These are phyloP conservation scores for Rapana venosa DNA, from an alignment of 2,888 invertebrate genomes.

Conservation along the genomic window DNA sequence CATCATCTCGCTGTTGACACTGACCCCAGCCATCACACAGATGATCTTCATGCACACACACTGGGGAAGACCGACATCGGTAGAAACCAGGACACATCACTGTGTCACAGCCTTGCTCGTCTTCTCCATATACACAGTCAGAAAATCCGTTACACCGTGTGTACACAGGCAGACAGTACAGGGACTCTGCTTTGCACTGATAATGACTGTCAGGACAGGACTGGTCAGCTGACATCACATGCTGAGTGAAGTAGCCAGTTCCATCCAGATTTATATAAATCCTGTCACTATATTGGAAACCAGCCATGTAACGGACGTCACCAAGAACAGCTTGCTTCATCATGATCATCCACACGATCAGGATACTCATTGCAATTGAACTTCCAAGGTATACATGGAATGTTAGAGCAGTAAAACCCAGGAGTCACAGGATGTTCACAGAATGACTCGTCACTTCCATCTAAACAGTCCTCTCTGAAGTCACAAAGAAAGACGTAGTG, in stretches of 20 bases:
- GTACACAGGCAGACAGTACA: background rate
- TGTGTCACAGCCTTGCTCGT: constrained; percentile 1
- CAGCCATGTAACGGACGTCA: background rate
- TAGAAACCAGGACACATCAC: background rate
- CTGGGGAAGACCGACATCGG: background rate
- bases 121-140: background rate
- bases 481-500: background rate
- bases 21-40: constrained; percentile 8
- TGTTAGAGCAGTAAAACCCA: background rate
- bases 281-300: background rate
- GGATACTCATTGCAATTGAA: background rate
- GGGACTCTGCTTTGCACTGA: background rate
- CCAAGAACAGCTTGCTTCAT: background rate
- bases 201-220: background rate
- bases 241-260: background rate
- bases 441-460: too few relatives aligned
- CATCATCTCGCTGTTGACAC: constrained; percentile 18
- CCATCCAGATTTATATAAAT: background rate
- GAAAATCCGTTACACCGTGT: background rate
- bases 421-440: too few relatives aligned
- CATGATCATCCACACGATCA: too few relatives aligned
- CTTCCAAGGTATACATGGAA: background rate
- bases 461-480: too few relatives aligned
- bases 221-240: background rate
- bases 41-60: background rate